Base-by-base conservation (phyloP, 2,888 invertebrate genomes). In the Drosophila bunnanda region DNA sequence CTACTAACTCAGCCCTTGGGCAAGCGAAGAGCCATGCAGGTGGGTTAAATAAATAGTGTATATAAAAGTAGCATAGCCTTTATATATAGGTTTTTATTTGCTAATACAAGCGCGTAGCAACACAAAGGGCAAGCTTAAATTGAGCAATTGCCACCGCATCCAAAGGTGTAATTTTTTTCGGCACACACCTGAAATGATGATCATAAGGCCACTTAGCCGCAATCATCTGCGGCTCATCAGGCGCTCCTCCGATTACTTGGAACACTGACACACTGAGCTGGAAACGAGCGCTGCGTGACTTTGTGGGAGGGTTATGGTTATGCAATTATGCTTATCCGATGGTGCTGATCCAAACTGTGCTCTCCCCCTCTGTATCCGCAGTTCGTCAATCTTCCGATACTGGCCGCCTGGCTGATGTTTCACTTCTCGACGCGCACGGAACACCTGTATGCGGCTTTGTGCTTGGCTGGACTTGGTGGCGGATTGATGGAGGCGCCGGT, bases 401-500 rank as follows among this genome's bases (percentile, higher is more conserved):
- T 96, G 81, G 91, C 94, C 52, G 95, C 96, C 8, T 97, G 96
- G 96, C 77, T 96, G 20, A 84, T 96, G 22, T 96, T 96, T 87
- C 93, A 96, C 89, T 96, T 94, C 88, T 93, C 96, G 0, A 93
- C 92, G 12, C 93, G 92, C 61, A 93, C 95, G 0, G 93, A 93
- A 72, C 95, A 95, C 89, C 93, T 97, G 34, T 96, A 96, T 89
- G 91, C 94, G 2, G 96, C 96, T 2, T 92, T 96, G 41, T 94
- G 94, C 75, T 92, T 97, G 66, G 95, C 96, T 6, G 97, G 97
- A 2, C 87, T 96, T 32, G 95, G 95, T 8, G 97, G 97, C 60
- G 97, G 97, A 59, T 92, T 97, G 10, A 93, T 96, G 75, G 97
- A 97, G 92, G 96, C 96, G 69, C 96, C 97, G 22, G 96, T 95